Conservation (phyloP, 2,797 vertebrate genomes). For the Sparus aurata region DNA sequence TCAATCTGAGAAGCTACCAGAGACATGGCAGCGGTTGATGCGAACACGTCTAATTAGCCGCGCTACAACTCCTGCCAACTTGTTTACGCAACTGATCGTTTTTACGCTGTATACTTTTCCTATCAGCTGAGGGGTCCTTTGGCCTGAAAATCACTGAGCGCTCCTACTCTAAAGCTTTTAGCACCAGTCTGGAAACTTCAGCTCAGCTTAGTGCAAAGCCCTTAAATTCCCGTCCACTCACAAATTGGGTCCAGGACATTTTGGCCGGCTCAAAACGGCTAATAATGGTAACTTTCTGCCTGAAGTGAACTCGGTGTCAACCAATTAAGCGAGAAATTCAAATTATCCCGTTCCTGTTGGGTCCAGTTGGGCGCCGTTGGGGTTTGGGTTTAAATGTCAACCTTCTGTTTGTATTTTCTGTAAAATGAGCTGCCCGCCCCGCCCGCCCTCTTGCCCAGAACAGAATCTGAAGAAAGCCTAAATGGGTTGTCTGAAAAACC, state of each 20-base stretch:
- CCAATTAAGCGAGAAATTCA: slow-evolving; percentile 78
- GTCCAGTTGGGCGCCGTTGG: slow-evolving; percentile 48
- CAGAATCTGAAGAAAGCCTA: slow-evolving; percentile 53
- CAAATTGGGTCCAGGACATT: slow-evolving; percentile 61
- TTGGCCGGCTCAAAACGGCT: slow-evolving; percentile 31
- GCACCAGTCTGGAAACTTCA: slow-evolving; percentile 30
- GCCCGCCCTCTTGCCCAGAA: not conserved
- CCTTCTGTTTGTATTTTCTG: slow-evolving; percentile 64
- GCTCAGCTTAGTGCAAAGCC: slow-evolving; percentile 19
- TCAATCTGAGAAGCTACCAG: no score
- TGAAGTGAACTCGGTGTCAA: slow-evolving; percentile 64
- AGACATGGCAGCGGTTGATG: no score
- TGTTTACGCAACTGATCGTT: no score
- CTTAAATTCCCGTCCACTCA: slow-evolving; percentile 46
- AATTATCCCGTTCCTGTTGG: slow-evolving; percentile 59
- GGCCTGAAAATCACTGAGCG: not conserved
- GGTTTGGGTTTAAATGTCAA: slow-evolving; percentile 79
- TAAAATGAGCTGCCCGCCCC: slow-evolving; percentile 43
- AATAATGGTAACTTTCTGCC: slow-evolving; percentile 60
- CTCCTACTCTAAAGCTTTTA: slow-evolving; percentile 37
- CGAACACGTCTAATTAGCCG: no score
- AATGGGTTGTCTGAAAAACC: slow-evolving; percentile 46
- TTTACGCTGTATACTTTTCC: no score
- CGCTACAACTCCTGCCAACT: no score
- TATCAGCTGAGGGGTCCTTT: no score